Evolutionary conservation across 2,888 invertebrate species (phyloP).

Genomic region (Phengaris arion): DNA sequence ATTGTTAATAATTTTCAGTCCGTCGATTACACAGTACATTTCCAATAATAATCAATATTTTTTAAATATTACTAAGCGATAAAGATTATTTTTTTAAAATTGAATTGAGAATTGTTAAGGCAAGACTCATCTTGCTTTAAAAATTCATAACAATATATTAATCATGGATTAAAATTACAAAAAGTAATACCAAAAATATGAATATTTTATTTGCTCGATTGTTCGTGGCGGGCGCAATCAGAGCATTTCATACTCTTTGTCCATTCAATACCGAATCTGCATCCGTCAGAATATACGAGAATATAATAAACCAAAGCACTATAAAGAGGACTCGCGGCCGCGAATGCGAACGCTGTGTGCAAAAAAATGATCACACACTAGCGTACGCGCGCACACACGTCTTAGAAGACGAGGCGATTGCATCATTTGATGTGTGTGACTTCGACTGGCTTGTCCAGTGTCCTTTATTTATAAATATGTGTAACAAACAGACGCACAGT

Average conservation of each 20-base stretch:
- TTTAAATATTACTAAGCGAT: background rate
- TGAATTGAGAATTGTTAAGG: background rate
- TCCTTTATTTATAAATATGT: background rate
- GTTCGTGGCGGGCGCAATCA: constrained; percentile 5
- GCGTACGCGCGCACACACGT: no score
- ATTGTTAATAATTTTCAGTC: no score
- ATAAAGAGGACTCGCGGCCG: background rate
- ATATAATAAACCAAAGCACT: background rate
- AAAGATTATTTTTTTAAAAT: no score
- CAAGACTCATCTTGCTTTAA: background rate
- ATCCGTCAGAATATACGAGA: background rate
- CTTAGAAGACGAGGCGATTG: no score
- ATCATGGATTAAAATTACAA: constrained; percentile 11
- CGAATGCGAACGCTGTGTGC: no score
- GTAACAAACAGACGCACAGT: constrained; percentile 12
- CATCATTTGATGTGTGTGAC: no score
- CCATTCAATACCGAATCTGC: background rate
- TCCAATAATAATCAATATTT: no score
- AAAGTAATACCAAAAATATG: constrained; percentile 5
- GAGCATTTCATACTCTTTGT: background rate
- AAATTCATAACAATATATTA: background rate
- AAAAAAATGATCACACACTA: no score
- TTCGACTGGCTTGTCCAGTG: no score
- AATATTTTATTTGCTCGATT: constrained; percentile 14
- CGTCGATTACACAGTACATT: no score